Base-by-base conservation (phyloP, 64 coral and sea anemone species). In the Stylophora pistillata region DNA sequence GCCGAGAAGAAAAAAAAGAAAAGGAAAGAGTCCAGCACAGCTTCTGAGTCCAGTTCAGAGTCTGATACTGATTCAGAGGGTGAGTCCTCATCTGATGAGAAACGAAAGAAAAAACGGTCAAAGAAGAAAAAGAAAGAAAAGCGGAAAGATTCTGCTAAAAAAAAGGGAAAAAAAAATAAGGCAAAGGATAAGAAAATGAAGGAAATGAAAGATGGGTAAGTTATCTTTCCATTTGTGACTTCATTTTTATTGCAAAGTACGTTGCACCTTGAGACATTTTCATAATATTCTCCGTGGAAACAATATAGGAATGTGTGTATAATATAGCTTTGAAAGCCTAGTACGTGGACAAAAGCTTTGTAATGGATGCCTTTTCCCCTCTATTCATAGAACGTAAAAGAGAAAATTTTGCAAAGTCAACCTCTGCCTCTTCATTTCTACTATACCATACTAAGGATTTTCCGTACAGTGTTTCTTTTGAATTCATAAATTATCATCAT, bases 51-150 rank as follows among this genome's bases (percentile, higher is more conserved):
- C 30, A 79, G 72, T 4, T 87, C 71, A 32, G 47, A 68, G 18
- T 74, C 85, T 31, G 85, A 73, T 33, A 31, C 56, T 34, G 66
- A 88, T 71, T 88, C 87, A 70, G 87, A 72, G 5, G 85, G 86
- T 70, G 70, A 87, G 20, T 94, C 87, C 14, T 90, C 93, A 9
- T 93, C 87, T 30, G 92, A 94, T 86, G 83, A 86, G 47, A 76
- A 89, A 9, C 55, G 58, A 18, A 92, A 85, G 60, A 86, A 56
- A 53, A 88, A 95, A 62, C 89, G 75, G 59, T 64, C 87, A 76
- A 89, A 23, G 74, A 94, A 88, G 68, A 98, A 92, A 52, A 99
- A 63, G 82, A 92, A 77, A 76, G 65, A 81, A 53, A 98, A 86
- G 81, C 75, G 76, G 56, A 95, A 85, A 29, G 73, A 78, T n/a